A percentile compares a stretch with the other conserved stretches of the same genome.
Conservation (phyloP, 2,113 vertebrate genomes). For the Mus pahari region DNA sequence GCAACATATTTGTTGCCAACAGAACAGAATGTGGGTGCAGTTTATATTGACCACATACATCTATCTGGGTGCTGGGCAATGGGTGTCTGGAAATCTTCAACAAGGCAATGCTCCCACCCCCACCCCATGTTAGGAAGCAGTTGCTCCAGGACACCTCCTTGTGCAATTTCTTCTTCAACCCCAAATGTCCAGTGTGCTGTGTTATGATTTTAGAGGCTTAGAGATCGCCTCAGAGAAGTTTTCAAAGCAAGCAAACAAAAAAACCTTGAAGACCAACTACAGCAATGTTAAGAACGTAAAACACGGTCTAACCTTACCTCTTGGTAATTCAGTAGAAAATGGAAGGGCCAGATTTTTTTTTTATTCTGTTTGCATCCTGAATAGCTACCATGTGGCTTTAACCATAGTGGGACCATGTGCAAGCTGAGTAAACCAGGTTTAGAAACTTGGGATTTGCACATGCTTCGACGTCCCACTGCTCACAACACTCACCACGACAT, state of each 20-base stretch:
- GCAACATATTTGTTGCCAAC: background rate
- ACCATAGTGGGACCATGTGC: too few relatives aligned
- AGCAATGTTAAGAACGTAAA: background rate
- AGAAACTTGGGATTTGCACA: background rate
- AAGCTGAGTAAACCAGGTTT: background rate
- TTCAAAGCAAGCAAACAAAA: background rate
- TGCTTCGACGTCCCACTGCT: background rate
- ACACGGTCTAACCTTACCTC: background rate
- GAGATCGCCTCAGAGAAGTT: background rate
- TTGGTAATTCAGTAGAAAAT: too few relatives aligned
- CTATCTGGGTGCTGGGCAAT: rapidly evolving
- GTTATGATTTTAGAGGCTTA: background rate
- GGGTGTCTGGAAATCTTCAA: background rate
- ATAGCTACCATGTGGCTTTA: rapidly evolving
- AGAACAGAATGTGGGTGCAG: rapidly evolving
- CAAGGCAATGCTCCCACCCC: too few relatives aligned
- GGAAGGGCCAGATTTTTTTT: background rate
- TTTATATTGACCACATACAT: background rate
- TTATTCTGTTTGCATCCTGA: background rate
- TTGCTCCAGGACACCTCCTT: background rate
- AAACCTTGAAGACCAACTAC: background rate
- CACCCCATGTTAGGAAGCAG: rapidly evolving
- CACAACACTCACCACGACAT: background rate
- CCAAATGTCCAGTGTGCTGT: too few relatives aligned
- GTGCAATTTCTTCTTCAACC: background rate